Evolutionary conservation across 2,888 invertebrate species (phyloP).

Genomic region (Pandemis cinnamomeana): DNA sequence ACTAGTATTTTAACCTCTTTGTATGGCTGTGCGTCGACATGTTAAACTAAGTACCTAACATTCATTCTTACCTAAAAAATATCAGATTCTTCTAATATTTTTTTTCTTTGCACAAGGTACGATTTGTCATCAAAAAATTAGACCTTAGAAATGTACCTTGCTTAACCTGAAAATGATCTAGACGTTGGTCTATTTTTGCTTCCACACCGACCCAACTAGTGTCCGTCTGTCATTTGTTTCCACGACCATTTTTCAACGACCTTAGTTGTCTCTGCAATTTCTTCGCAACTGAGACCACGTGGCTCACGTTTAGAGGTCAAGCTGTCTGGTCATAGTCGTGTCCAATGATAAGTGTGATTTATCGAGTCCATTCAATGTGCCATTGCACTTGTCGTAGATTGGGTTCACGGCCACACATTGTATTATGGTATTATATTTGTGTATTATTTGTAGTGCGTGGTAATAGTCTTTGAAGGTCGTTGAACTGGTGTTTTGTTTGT

Average conservation of each 20-base stretch:
- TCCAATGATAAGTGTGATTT: constrained; percentile 77
- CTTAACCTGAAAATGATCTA: no score
- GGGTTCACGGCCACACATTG: constrained; percentile 71
- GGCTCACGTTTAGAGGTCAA: constrained; percentile 15
- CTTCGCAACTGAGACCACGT: not conserved
- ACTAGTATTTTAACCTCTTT: no score
- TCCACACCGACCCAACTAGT: not conserved
- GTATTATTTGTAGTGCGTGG: not conserved
- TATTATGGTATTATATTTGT: not conserved
- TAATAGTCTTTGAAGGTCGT: not conserved
- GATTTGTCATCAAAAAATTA: no score
- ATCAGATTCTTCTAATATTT: no score
- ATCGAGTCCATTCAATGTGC: constrained; percentile 71
- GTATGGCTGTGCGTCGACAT: no score
- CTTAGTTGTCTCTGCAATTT: constrained; percentile 2
- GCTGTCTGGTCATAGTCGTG: constrained; percentile 63
- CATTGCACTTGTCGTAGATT: constrained; percentile 78
- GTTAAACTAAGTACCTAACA: no score
- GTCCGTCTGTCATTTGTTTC: constrained; percentile 26
- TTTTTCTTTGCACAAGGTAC: no score
- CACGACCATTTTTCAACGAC: constrained; percentile 1
- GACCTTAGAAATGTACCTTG: no score
- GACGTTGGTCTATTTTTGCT: not conserved
- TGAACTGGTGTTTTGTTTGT: not conserved
- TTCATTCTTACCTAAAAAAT: not conserved